Base-by-base conservation (phyloP, 2,797 vertebrate genomes). In the Halcyon badia region DNA sequence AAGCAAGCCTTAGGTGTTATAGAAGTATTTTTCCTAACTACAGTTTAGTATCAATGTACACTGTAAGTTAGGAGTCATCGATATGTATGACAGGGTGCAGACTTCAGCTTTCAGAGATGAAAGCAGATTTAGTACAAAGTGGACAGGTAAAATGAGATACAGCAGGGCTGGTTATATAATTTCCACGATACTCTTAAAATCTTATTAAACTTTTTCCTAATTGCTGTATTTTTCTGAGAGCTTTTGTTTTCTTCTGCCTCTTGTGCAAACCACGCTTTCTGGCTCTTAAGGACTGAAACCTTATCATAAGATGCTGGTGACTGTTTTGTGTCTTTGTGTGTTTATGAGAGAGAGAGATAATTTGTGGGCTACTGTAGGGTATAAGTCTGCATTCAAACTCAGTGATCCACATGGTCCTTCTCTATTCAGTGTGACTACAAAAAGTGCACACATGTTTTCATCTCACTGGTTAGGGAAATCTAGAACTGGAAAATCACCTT, bases 381-480 rank as follows among this genome's bases (percentile, higher is more conserved):
- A 5, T 49, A 33, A 62, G 14, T 65, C 33, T 80, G 20, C 10
- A 3, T 44, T 92, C 39, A 41, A 26, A 28, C 18, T 92, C 4
- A 0, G 0, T 41, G 46, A 72, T 66, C 46, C 9, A 25, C 20
- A 6, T 0, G 7, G 9, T 65, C 33, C 16, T 79, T 65, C 30
- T 71, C 21, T 52, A 1, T 87, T 83, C 52, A 46, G 4, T 73
- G n/a, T 60, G 30, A 21, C 44, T 71, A 1, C n/a, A 56, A 71
- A 79, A 92, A 76, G 28, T 65, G 10, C 19, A 10, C 22, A 30
- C 3, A 0, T 69, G 19, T 35, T 77, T 92, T 85, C 41, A 5
- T 78, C 54, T 75, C 33, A 9, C 25, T 49, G 11, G 8, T 46
- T 52, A 33, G 26, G n/a, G 21, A 76, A 87, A 37, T 57, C 31